Percentiles rank a stretch among this genome's conserved stretches.
These are phyloP conservation scores for Chrysopa pallens DNA, from an alignment of 1,140 invertebrate genomes.

Conservation along the genomic window DNA sequence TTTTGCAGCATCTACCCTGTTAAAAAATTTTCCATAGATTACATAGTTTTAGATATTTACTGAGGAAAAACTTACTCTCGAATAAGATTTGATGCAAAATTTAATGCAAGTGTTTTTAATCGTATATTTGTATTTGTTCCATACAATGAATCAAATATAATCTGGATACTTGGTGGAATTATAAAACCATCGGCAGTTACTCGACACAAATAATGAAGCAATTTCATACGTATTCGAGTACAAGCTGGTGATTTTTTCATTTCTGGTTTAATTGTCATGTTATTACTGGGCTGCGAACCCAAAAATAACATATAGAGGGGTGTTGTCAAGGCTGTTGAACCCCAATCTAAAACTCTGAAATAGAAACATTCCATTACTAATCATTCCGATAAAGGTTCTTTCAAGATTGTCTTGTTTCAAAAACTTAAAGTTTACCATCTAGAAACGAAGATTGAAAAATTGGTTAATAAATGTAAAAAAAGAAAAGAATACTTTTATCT, in stretches of 20 bases:
- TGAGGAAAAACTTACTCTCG: conserved; percentile 42
- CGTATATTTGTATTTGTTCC: conserved; percentile 66
- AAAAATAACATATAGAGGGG: conserved; percentile 64
- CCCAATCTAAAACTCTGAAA: conserved; percentile 59
- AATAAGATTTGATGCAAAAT: conserved; percentile 66
- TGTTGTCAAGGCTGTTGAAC: conserved; percentile 39
- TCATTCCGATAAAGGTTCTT: too few relatives aligned
- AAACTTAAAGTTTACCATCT: too few relatives aligned
- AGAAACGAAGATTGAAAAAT: too few relatives aligned
- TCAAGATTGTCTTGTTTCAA: too few relatives aligned
- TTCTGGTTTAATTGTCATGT: conserved; percentile 36
- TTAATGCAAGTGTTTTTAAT: conserved; percentile 59
- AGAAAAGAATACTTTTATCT: too few relatives aligned
- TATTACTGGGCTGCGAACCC: conserved; percentile 41
- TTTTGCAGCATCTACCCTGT: conserved; percentile 36
- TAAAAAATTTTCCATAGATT: conserved; percentile 12
- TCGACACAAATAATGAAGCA: conserved; percentile 67
- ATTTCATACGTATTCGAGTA: conserved; percentile 64
- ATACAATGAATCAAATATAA: conserved; percentile 76
- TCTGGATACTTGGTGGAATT: conserved; percentile 65
- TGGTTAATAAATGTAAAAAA: too few relatives aligned
- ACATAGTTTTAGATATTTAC: neutral
- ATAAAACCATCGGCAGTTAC: conserved; percentile 59
- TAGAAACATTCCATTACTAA: conserved; percentile 3
- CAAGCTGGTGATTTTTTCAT: conserved; percentile 52